A percentile compares a stretch with the other conserved stretches of the same genome.
Evolutionary conservation across 2,888 invertebrate species (phyloP).

Genomic region (Cryptops parisi): DNA sequence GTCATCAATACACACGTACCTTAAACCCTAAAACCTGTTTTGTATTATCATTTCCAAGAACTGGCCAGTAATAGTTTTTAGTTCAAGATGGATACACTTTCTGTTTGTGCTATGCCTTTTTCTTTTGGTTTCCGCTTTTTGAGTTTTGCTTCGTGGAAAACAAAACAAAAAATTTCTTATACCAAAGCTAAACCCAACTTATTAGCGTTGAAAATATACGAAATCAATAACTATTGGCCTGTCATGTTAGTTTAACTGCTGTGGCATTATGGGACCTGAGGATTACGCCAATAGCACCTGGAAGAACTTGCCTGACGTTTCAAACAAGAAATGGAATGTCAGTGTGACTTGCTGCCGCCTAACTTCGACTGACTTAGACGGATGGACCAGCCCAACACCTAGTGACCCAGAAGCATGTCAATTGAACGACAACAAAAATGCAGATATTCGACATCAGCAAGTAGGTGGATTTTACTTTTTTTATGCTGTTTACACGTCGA

Average conservation of each 20-base stretch:
- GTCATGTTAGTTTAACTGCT: constrained; percentile 28
- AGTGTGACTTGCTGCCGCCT: constrained; percentile 25
- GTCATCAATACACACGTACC: too few species aligned
- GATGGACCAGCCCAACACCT: constrained; percentile 24
- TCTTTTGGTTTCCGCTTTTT: too few species aligned
- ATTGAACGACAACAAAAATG: constrained; percentile 32
- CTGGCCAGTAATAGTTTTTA: too few species aligned
- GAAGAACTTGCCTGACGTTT: not conserved
- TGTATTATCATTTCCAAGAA: too few species aligned
- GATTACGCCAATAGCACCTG: constrained; percentile 32
- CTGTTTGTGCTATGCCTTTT: too few species aligned
- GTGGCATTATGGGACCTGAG: constrained; percentile 32
- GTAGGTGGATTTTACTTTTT: constrained; percentile 21
- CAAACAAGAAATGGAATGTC: constrained; percentile 1
- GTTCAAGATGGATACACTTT: too few species aligned
- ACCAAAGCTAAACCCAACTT: not conserved
- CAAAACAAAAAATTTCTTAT: too few species aligned
- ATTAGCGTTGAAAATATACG: not conserved
- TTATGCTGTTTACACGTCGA: not conserved
- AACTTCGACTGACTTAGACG: constrained; percentile 20
- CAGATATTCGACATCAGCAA: constrained; percentile 30
- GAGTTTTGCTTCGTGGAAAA: too few species aligned
- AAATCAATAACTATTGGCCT: not conserved
- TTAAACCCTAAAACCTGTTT: too few species aligned
- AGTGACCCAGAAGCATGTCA: constrained; percentile 24